Conservation (phyloP, 2,888 invertebrate genomes). For the Alviniconcha strummeri region DNA sequence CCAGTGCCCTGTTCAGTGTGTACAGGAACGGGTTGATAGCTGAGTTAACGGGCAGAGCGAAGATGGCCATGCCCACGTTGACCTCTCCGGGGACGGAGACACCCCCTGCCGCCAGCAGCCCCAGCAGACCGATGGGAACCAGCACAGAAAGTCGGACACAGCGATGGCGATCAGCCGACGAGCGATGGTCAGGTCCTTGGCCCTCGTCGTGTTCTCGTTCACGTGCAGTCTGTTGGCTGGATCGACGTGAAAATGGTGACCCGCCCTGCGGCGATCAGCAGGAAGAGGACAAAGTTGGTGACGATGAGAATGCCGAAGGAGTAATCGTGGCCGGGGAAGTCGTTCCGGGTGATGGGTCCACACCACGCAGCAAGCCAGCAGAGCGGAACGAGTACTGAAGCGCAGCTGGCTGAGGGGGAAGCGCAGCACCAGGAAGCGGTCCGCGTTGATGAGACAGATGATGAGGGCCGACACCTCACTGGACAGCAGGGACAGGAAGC, state of each 20-base stretch:
- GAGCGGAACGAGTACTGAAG: neutral
- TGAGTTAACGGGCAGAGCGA: neutral
- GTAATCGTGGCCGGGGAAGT: neutral
- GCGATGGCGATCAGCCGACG: neutral
- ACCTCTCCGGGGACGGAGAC: neutral
- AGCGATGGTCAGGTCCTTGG: neutral
- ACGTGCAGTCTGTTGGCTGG: neutral
- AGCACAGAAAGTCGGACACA: neutral
- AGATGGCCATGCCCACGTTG: neutral
- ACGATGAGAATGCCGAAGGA: conserved; percentile 27
- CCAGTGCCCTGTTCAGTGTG: neutral
- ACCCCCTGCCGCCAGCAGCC: neutral
- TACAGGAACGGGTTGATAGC: conserved; percentile 14
- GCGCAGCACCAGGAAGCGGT: neutral
- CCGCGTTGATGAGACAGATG: conserved; percentile 3
- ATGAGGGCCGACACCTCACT: conserved; percentile 1
- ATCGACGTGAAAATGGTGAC: neutral
- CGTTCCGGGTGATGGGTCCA: conserved; percentile 27
- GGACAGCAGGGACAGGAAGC: conserved; percentile 15
- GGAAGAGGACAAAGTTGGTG: conserved; percentile 16
- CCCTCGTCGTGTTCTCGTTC: neutral
- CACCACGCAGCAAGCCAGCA: neutral
- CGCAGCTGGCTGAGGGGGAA: neutral
- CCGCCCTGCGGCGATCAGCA: conserved; percentile 11
- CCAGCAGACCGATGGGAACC: conserved; percentile 8